Conservation (phyloP, 2,113 vertebrate genomes). For the Micronycteris hirsuta region DNA sequence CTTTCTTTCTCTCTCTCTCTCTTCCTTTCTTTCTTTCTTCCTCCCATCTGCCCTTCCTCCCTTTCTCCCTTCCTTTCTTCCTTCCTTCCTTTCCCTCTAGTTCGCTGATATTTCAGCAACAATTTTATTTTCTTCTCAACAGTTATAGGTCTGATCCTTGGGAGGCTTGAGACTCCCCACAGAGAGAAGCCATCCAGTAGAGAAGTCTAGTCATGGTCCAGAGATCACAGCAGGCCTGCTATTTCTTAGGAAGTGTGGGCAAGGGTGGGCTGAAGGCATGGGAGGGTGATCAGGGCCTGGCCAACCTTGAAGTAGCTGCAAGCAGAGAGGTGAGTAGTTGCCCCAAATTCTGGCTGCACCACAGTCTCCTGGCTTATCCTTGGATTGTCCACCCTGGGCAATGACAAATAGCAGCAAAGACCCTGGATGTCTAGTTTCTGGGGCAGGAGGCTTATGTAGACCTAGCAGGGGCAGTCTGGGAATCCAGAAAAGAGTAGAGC, state of each 20-base stretch:
- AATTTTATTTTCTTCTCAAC: conserved; percentile 40
- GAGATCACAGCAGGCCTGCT: not conserved
- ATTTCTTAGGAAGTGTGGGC: not conserved
- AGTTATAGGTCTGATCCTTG: not conserved
- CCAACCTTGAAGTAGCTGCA: not conserved
- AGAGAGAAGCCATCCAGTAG: not conserved
- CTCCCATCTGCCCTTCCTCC: too few relatives aligned
- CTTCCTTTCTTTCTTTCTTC: too few relatives aligned
- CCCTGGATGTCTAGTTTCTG: not conserved
- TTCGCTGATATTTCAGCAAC: conserved; percentile 38
- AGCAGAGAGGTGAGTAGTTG: not conserved
- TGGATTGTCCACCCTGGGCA: not conserved
- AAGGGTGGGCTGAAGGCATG: not conserved
- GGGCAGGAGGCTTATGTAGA: not conserved
- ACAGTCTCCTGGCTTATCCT: not conserved
- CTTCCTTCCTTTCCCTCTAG: not conserved
- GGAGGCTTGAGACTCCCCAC: not conserved
- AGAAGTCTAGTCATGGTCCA: not conserved
- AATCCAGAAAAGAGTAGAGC: not conserved
- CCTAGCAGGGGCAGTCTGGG: not conserved
- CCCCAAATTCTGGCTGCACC: not conserved
- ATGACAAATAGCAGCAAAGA: conserved; percentile 15
- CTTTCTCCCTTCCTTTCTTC: too few relatives aligned
- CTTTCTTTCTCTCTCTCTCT: not conserved
- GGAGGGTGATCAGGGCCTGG: not conserved